Conservation (phyloP, 2,888 invertebrate species). For the Standfussiana lucernea region DNA sequence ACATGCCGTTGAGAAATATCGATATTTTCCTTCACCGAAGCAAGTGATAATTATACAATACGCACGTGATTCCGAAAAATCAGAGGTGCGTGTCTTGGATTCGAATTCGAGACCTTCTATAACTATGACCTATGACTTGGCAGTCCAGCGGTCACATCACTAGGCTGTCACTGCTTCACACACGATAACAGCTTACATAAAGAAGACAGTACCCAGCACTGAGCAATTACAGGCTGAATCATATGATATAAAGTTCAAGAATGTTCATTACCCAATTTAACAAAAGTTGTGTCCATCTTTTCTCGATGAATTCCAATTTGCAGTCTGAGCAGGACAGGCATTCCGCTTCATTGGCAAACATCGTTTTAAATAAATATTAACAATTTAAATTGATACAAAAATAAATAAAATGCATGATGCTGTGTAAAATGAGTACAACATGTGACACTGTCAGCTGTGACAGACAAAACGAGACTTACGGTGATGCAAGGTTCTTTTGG, state of each 20-base stretch:
- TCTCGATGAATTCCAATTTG: constrained; percentile 73
- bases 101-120: no score
- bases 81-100: no score
- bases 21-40: no score
- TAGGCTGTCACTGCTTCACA: no score
- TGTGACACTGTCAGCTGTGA: background rate
- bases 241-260: background rate
- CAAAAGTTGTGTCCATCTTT: constrained; percentile 76
- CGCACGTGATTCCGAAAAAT: no score
- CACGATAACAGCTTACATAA: no score
- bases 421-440: background rate
- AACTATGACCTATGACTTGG: no score
- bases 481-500: background rate
- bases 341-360: constrained; percentile 63
- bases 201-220: background rate
- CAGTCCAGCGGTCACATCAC: no score
- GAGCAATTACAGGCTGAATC: background rate
- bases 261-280: constrained; percentile 76
- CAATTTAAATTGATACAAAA: background rate
- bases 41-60: no score
- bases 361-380: background rate
- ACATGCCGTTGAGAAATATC: no score
- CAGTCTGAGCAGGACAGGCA: constrained; percentile 76
- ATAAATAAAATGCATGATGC: background rate
- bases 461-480: background rate